These are phyloP conservation scores for Linepithema humile DNA, from an alignment of 1,140 invertebrate species.

Conservation along the genomic window DNA sequence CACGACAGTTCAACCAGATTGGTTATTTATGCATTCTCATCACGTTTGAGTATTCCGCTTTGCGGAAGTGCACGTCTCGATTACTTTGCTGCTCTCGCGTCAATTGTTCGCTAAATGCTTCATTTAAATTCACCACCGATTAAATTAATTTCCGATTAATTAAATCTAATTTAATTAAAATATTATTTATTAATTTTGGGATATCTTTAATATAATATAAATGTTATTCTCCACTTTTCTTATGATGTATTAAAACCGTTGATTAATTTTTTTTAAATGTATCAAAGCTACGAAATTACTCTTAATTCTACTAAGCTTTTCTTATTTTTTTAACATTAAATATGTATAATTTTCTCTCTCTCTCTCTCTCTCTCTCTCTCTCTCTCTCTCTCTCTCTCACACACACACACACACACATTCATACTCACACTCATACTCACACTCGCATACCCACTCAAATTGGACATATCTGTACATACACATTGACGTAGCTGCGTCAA, in stretches of 20 bases:
- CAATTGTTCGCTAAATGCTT: slow-evolving; percentile 33
- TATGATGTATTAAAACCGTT: background rate
- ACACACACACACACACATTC: no score
- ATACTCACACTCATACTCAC: no score
- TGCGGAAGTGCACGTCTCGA: slow-evolving; percentile 20
- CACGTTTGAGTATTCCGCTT: slow-evolving; percentile 28
- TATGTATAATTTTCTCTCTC: no score
- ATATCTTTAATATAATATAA: background rate
- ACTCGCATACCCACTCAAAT: no score
- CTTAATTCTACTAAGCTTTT: no score
- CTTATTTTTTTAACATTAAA: no score
- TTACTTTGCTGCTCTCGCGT: slow-evolving; percentile 25
- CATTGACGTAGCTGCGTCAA: background rate
- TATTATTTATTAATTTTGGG: background rate
- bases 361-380: no score
- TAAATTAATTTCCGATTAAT: slow-evolving; percentile 10
- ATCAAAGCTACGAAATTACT: background rate
- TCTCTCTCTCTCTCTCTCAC: no score
- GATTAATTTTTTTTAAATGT: background rate
- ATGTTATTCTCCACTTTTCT: background rate
- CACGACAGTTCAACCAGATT: slow-evolving; percentile 8
- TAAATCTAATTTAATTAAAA: background rate
- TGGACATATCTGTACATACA: background rate
- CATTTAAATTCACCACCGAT: slow-evolving; percentile 1
- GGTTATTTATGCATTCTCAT: slow-evolving; percentile 46